A percentile compares a stretch with the other conserved stretches of the same genome.
phyloP scores from a whole-genome alignment of 2,113 vertebrate genomes.

The Microcebus griseorufus region DNA sequence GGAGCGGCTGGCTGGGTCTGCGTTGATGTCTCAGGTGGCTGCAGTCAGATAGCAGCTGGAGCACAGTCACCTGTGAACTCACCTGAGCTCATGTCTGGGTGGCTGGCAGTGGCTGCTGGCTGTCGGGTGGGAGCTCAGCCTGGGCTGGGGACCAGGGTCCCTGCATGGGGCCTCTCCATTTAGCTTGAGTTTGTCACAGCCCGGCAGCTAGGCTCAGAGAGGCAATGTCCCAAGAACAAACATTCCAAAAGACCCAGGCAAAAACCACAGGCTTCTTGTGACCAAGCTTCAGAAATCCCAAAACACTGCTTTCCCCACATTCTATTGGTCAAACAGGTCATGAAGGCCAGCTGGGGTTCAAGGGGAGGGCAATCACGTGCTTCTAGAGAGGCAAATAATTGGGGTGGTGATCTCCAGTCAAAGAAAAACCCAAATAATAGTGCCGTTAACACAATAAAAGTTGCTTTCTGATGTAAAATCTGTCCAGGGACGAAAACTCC shows the following conservation, averaged over 20 bases:
- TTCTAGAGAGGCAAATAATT: neutral
- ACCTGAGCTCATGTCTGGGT: neutral
- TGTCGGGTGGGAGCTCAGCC: neutral
- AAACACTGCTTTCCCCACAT: neutral
- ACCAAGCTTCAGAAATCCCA: neutral
- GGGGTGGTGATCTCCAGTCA: neutral
- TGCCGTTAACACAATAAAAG: neutral
- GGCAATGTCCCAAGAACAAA: neutral
- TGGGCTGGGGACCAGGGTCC: neutral
- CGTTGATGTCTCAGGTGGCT: fast-evolving
- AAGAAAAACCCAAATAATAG: neutral
- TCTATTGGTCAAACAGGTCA: neutral
- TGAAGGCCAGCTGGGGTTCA: neutral
- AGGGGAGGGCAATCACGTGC: neutral
- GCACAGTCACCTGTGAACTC: neutral
- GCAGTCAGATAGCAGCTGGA: neutral
- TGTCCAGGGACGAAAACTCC: neutral
- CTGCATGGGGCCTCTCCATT: neutral
- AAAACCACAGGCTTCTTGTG: neutral
- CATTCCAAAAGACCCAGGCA: neutral
- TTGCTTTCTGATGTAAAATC: neutral
- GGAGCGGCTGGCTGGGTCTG: neutral
- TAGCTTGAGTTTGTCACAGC: neutral
- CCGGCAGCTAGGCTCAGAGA: neutral
- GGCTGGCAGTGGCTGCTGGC: neutral